These are phyloP conservation scores for Selene dorsalis DNA, from an alignment of 2,797 vertebrate genomes.

Conservation along the genomic window DNA sequence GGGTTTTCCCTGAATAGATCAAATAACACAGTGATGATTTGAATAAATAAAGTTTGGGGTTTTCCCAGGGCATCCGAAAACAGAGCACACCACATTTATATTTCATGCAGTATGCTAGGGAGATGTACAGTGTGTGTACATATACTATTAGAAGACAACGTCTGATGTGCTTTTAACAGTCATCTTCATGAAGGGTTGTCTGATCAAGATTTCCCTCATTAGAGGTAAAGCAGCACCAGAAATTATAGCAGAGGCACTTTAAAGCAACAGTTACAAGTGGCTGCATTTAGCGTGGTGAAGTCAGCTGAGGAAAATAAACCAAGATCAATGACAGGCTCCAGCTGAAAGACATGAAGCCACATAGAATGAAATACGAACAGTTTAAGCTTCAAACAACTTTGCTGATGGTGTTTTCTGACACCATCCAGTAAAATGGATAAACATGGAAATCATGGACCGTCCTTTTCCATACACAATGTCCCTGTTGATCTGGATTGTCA, in stretches of 20 bases:
- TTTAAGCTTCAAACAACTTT: background rate
- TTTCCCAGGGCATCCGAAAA: conserved; percentile 32
- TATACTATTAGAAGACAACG: conserved; percentile 20
- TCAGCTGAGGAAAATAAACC: background rate
- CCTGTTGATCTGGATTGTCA: background rate
- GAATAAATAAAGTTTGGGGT: conserved; percentile 60
- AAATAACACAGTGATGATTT: conserved; percentile 55
- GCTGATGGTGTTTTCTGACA: background rate
- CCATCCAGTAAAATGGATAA: background rate
- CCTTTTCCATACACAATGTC: too few species aligned
- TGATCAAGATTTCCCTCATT: conserved; percentile 11
- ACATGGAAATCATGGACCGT: background rate
- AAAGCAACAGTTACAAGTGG: background rate
- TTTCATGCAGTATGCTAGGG: conserved; percentile 44
- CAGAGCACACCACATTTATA: conserved; percentile 54
- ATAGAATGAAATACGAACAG: background rate
- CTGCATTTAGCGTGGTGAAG: background rate
- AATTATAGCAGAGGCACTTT: background rate
- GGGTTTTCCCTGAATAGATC: conserved; percentile 59
- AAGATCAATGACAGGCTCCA: background rate
- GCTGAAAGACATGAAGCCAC: background rate
- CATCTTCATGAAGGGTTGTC: conserved; percentile 1
- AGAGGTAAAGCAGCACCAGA: background rate
- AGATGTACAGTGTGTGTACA: conserved; percentile 10
- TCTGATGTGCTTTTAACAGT: conserved; percentile 19